Evolutionary conservation across 92 coral and sea anemone species (phyloP), one percentile per base, ranked within the genome.

Genomic region (Porites lobata): DNA sequence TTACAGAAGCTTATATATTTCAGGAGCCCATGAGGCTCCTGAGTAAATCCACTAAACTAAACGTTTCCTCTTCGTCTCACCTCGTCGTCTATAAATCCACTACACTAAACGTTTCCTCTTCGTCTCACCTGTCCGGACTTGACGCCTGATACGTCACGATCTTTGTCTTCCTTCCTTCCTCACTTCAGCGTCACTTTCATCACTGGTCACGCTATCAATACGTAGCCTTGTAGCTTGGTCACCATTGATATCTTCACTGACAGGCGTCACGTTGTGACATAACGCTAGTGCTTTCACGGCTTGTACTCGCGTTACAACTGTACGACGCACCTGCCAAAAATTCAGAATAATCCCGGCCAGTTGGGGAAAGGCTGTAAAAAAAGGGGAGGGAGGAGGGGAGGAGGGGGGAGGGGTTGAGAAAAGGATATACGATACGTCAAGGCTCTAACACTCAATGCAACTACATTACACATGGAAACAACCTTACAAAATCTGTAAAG

Each of bases 211-310:
- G 87, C 94, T 86, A 12, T 95, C 97, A 50, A 83, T 62, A 22
- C 96, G 90, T 59, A 90, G 74, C 54, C 80, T 72, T 18, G 86
- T 83, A 47, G 90, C 84, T 69, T 94, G 86, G 38, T 56, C 64
- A n/a, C 8, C 77, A 38, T 58, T 90, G 50, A 81, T 85, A 20
- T 94, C 96, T 43, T 94, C 98, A 38, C 81, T 86, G 7, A 97
- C 99, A 69, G 99, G 98, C 73, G 99, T 97, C 54, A 97, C 99
- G 79, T 97, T 97, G 82, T 97, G 99, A 52, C 99, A 97, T 82
- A 97, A 90, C 70, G 98, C 99, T 75, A 97, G 83, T 51, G 99
- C 99, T 84, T 97, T 97, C 24, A 97, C 97, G 18, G 99, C 99
- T 83, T 97, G 98, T 17, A 96, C 95, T 43, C 99, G 98, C 53